These are phyloP conservation scores for Mesodorylaimus sp. DNA, from an alignment of 2,888 invertebrate genomes.

Conservation along the genomic window DNA sequence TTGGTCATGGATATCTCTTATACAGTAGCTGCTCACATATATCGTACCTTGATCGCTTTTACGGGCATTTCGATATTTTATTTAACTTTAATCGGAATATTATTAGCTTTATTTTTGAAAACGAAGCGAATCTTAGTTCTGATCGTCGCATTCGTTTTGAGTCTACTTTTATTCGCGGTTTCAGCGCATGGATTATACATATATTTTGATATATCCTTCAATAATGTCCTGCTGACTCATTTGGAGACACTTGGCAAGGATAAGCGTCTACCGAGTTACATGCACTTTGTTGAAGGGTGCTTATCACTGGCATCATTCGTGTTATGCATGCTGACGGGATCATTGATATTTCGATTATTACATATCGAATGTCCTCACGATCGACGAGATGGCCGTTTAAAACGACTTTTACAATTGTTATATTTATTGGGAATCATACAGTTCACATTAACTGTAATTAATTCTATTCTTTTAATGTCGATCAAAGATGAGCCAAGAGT, in stretches of 20 bases:
- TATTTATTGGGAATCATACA: not conserved
- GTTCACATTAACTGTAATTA: not conserved
- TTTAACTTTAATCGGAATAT: not conserved
- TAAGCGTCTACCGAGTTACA: not conserved
- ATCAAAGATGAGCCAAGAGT: not conserved
- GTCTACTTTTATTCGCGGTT: not conserved
- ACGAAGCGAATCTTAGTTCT: not conserved
- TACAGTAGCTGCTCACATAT: not conserved
- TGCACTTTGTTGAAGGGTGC: not conserved
- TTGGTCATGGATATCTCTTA: slow-evolving; percentile 1
- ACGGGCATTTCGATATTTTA: slow-evolving; percentile 9
- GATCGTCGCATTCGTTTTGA: not conserved
- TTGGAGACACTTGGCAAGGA: not conserved
- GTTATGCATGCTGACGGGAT: not conserved
- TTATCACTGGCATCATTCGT: not conserved
- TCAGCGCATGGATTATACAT: not conserved
- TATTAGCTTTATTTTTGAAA: slow-evolving; percentile 1
- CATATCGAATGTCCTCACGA: not conserved
- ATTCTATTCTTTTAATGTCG: not conserved
- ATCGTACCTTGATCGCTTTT: slow-evolving; percentile 5
- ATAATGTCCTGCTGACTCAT: not conserved
- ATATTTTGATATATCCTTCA: not conserved
- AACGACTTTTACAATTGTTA: not conserved
- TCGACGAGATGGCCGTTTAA: not conserved
- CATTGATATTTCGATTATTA: not conserved